These are phyloP conservation scores for Ganaspis brasiliensis DNA, from an alignment of 2,888 invertebrate species.

Conservation along the genomic window DNA sequence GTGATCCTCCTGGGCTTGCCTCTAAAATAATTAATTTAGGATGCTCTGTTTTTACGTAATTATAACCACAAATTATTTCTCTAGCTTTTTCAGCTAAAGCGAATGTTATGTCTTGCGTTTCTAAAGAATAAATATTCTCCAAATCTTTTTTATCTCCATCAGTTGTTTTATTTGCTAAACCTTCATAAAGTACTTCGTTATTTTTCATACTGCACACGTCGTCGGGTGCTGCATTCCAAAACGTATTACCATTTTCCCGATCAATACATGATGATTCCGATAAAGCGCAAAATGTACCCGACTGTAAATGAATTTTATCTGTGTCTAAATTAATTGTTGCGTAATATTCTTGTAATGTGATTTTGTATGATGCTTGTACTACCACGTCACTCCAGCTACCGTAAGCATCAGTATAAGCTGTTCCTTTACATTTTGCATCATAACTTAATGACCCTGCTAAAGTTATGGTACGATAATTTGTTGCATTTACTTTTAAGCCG, in stretches of 20 bases:
- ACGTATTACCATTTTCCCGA: no score
- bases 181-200: conserved; percentile 59
- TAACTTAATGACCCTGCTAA: no score
- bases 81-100: conserved; percentile 48
- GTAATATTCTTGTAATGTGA: not conserved
- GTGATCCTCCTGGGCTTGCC: not conserved
- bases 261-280: not conserved
- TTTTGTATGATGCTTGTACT: no score
- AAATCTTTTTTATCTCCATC: conserved; percentile 29
- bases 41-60: conserved; percentile 50
- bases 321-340: not conserved
- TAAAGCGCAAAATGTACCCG: not conserved
- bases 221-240: conserved; percentile 35
- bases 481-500: no score
- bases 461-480: no score
- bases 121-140: conserved; percentile 47
- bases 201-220: conserved; percentile 47
- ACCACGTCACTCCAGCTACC: no score
- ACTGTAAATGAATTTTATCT: not conserved
- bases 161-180: conserved; percentile 46
- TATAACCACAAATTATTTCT: conserved; percentile 41
- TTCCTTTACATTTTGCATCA: no score
- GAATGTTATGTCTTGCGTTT: conserved; percentile 52
- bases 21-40: conserved; percentile 53
- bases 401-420: no score